Conservation (phyloP, 2,113 vertebrate genomes). For the Gila orcuttii region DNA sequence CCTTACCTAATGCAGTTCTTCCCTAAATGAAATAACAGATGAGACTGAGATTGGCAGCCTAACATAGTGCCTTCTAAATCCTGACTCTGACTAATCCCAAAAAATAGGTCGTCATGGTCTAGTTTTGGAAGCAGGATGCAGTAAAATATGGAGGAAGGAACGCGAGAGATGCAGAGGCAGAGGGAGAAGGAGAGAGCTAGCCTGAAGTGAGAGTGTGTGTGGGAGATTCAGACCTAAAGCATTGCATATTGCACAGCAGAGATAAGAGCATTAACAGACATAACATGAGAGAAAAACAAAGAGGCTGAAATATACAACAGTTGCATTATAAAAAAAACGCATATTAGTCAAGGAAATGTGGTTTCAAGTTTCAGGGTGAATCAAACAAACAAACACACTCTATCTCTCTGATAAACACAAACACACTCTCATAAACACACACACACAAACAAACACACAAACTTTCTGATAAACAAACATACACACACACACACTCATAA, state of each 20-base stretch:
- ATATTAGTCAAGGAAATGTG: conserved; percentile 2
- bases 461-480: too few relatives aligned
- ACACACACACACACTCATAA: too few relatives aligned
- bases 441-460: too few relatives aligned
- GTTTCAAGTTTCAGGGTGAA: not conserved
- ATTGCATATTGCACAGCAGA: conserved; percentile 65
- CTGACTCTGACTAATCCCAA: conserved; percentile 20
- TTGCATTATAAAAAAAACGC: not conserved
- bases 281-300: conserved; percentile 19
- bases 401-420: too few relatives aligned
- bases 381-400: too few relatives aligned
- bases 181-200: not conserved
- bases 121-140: conserved; percentile 22
- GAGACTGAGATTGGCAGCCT: not conserved
- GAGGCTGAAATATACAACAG: not conserved
- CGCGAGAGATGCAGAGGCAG: not conserved
- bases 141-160: not conserved
- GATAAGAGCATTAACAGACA: conserved; percentile 77
- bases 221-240: conserved; percentile 56
- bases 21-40: not conserved
- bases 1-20: conserved; percentile 5
- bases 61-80: conserved; percentile 6
- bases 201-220: conserved; percentile 53
- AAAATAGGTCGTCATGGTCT: conserved; percentile 16
- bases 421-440: too few relatives aligned